Evolutionary conservation across 2,888 invertebrate species (phyloP), one percentile per base, ranked within the genome.

Genomic region (Mimas tiliae): DNA sequence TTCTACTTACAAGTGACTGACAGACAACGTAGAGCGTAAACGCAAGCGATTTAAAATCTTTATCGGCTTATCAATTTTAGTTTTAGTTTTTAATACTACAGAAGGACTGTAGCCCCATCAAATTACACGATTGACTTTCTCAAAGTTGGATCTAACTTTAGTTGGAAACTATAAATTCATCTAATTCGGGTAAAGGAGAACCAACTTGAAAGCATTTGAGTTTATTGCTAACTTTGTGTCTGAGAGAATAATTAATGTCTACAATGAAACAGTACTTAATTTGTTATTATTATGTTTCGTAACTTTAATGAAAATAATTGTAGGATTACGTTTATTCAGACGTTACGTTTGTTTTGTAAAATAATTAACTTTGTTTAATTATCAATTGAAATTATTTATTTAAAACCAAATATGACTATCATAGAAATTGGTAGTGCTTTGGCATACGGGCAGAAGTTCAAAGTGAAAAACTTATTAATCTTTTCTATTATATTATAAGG

Each of bases 401-500:
- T n/a, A n/a, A n/a, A n/a, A 27, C 27, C 1, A 27, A 27, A 27
- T 1, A 27, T 27, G 4, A 27, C 27, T 27, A 3, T 27, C 1
- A 27, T 3, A 27, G 1, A 27, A 27, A 27, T 27, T 27, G 27
- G 4, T 27, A 27, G 4, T 27, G 1, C 4, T 4, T 1, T 27
- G 27, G 27, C 27, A 27, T 27, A 27, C 27, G 1, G 27, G 27
- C 27, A 27, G 27, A 27, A 27, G n/a, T n/a, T n/a, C n/a, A n/a
- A n/a, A n/a, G n/a, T n/a, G n/a, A n/a, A 38, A 7, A 38, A 38
- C 7, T 38, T 38, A 9, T 7, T 38, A 9, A 38, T 38, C 8
- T 38, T 38, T n/a, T n/a, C n/a, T 2, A 9, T 9, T 38, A 38
- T 9, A 6, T 47, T 55, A 47, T 50, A 47, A 95, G 96, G 95